phyloP scores from a whole-genome alignment of 2,888 invertebrate genomes.

The Pseudanteris insignis region DNA sequence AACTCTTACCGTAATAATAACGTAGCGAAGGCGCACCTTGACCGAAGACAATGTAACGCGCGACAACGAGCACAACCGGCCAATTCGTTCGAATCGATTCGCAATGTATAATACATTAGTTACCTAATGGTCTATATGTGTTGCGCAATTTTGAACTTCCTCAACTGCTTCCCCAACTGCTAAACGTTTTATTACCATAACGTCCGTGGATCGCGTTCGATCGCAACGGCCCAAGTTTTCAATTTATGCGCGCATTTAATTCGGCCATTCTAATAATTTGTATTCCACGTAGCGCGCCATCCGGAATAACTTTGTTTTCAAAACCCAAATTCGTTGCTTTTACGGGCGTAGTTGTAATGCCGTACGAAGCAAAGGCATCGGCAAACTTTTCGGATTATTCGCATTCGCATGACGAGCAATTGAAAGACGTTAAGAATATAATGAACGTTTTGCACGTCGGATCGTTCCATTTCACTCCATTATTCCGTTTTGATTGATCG shows the following conservation, averaged over 20 bases:
- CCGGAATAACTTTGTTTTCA: neutral
- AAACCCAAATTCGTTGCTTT: neutral
- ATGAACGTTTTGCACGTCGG: no score
- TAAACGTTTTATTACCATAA: conserved; percentile 37
- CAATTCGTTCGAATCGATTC: conserved; percentile 31
- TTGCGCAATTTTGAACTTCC: conserved; percentile 34
- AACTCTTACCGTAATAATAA: no score
- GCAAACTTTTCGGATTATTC: neutral
- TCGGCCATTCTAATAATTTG: neutral
- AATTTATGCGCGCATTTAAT: conserved; percentile 16
- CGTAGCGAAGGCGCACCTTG: no score
- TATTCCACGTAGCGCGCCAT: neutral
- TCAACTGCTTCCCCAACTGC: conserved; percentile 11
- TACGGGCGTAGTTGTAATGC: neutral
- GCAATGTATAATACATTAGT: conserved; percentile 35
- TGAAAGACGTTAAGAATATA: no score
- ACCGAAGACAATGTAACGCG: neutral
- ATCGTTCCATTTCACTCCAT: no score
- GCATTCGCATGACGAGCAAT: no score
- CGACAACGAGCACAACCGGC: conserved; percentile 19
- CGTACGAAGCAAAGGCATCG: neutral
- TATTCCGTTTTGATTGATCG: no score
- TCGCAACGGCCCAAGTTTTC: conserved; percentile 7
- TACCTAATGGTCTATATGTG: conserved; percentile 33
- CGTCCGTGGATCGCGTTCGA: conserved; percentile 13